Percentiles rank a stretch among this genome's conserved stretches.
Conservation (phyloP, 2,888 invertebrate species). For the Calliopum simillimum region DNA sequence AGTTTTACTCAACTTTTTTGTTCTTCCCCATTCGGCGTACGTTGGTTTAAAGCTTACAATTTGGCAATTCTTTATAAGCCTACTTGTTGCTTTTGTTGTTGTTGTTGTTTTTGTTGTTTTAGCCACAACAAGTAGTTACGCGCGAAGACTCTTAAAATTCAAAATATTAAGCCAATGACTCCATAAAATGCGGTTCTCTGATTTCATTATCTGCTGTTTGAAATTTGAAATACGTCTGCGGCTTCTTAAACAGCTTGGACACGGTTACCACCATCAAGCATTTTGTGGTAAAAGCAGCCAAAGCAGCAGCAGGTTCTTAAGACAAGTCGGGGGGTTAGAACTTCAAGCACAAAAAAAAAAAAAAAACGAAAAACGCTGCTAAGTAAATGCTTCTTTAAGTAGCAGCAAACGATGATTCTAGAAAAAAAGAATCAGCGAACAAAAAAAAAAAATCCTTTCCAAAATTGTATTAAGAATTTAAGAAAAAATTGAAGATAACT, state of each 20-base stretch:
- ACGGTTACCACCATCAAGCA: too few relatives aligned
- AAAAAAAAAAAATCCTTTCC: too few relatives aligned
- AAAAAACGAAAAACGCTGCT: background rate
- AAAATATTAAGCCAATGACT: conserved; percentile 54
- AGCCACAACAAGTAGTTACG: conserved; percentile 24
- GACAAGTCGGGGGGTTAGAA: background rate
- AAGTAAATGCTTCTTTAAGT: background rate
- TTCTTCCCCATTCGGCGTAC: conserved; percentile 36
- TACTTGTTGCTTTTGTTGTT: too few relatives aligned
- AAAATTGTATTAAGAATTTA: too few relatives aligned
- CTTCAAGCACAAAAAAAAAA: background rate
- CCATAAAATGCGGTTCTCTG: conserved; percentile 54
- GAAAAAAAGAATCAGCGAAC: background rate
- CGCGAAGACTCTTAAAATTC: conserved; percentile 17
- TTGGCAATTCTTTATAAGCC: conserved; percentile 39
- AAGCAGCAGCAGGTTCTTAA: background rate
- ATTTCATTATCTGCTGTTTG: conserved; percentile 48
- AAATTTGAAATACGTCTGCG: background rate
- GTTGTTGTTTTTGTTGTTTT: too few relatives aligned
- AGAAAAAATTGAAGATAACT: too few relatives aligned
- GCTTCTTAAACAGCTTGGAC: background rate
- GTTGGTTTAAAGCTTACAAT: conserved; percentile 42
- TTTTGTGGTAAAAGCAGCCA: too few relatives aligned
- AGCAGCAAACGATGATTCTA: background rate
- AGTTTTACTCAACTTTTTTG: background rate